A percentile compares a stretch with the other conserved stretches of the same genome.
Evolutionary conservation across 2,888 invertebrate species (phyloP).

Genomic region (Endomychus coccineus): DNA sequence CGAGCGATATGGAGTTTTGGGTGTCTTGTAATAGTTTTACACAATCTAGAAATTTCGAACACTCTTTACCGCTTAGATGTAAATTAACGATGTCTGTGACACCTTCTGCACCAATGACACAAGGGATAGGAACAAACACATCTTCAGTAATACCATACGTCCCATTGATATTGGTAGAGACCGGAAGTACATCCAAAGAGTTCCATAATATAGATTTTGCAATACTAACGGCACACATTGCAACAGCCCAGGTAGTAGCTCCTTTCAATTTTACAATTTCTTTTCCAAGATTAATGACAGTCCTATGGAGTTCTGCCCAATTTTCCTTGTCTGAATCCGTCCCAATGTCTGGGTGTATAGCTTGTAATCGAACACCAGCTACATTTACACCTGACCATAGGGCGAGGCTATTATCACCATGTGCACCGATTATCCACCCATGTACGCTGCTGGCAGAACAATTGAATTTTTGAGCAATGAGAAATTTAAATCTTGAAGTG

Average conservation of each 20-base stretch:
- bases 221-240: slow-evolving; percentile 31
- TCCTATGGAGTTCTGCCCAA: slow-evolving; percentile 43
- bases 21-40: slow-evolving; percentile 41
- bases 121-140: slow-evolving; percentile 50
- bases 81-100: slow-evolving; percentile 44
- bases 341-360: slow-evolving; percentile 42
- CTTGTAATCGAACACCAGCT: slow-evolving; percentile 43
- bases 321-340: slow-evolving; percentile 41
- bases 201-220: slow-evolving; percentile 8
- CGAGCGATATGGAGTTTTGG: slow-evolving; percentile 32
- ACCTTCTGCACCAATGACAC: slow-evolving; percentile 42
- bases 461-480: slow-evolving; percentile 67
- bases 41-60: slow-evolving; percentile 39
- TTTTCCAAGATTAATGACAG: slow-evolving; percentile 45
- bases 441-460: slow-evolving; percentile 76
- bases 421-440: slow-evolving; percentile 85
- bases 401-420: slow-evolving; percentile 66
- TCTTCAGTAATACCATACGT: slow-evolving; percentile 44
- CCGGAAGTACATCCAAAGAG: slow-evolving; percentile 2
- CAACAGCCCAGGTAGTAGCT: slow-evolving; percentile 43
- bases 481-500: slow-evolving; percentile 76
- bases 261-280: slow-evolving; percentile 41
- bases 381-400: slow-evolving; percentile 40
- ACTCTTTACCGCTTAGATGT: slow-evolving; percentile 38
- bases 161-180: slow-evolving; percentile 31